phyloP scores from a whole-genome alignment of 2,113 vertebrate genomes.

The Thalassoma bifasciatum region DNA sequence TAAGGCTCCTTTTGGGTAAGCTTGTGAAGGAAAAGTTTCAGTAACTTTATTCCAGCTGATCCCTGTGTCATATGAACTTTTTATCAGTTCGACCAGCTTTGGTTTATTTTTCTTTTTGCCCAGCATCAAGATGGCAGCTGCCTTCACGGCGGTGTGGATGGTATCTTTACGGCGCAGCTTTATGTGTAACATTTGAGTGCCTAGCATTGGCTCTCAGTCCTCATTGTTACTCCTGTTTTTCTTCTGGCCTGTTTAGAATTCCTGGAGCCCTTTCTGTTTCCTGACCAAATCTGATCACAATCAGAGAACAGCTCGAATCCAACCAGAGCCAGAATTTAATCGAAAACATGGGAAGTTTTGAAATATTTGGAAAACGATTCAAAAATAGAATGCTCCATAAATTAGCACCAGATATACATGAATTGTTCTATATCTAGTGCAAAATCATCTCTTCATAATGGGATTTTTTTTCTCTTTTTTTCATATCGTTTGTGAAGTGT shows the following conservation, averaged over 20 bases:
- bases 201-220: conserved; percentile 11
- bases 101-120: not conserved
- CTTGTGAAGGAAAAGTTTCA: too few species aligned
- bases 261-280: conserved; percentile 64
- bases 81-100: not conserved
- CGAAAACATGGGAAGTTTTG: conserved; percentile 30
- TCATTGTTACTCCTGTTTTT: conserved; percentile 57
- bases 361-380: conserved; percentile 8
- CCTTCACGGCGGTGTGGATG: not conserved
- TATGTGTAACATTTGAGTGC: conserved; percentile 17
- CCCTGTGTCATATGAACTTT: too few species aligned
- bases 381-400: conserved; percentile 13
- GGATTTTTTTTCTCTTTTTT: too few species aligned
- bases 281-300: conserved; percentile 55
- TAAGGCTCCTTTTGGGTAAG: too few species aligned
- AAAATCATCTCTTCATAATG: too few species aligned
- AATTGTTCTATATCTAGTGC: too few species aligned
- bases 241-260: conserved; percentile 67
- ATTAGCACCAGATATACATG: not conserved
- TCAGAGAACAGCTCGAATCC: conserved; percentile 20
- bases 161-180: not conserved
- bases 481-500: not conserved
- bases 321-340: conserved; percentile 40
- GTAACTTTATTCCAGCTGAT: too few species aligned
- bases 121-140: not conserved